phyloP scores from a whole-genome alignment of 2,113 vertebrate species.

The Eulemur macaco region DNA sequence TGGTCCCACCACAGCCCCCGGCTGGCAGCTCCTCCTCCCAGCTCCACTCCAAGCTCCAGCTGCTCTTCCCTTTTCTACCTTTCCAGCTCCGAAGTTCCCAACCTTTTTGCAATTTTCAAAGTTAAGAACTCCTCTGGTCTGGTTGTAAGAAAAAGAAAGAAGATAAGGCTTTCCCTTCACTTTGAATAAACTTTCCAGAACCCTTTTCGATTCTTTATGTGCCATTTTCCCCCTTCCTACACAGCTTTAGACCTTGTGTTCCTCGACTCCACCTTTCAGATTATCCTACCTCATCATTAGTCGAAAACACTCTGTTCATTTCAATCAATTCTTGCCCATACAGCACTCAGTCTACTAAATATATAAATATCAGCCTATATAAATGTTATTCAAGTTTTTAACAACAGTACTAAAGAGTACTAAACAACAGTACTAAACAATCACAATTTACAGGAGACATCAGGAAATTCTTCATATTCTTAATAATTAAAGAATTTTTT shows the following conservation, averaged over 20 bases:
- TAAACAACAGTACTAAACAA: slow-evolving; percentile 50
- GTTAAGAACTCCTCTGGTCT: background rate
- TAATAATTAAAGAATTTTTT: slow-evolving; percentile 71
- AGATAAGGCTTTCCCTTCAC: background rate
- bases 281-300: background rate
- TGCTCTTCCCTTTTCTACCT: background rate
- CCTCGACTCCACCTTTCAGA: background rate
- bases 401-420: slow-evolving; percentile 50
- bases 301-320: background rate
- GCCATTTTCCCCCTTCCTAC: background rate
- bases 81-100: background rate
- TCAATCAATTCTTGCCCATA: background rate
- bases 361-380: background rate
- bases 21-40: background rate
- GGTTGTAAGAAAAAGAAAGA: background rate
- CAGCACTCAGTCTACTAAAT: background rate
- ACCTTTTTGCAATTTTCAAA: background rate
- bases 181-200: background rate
- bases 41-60: too few species aligned
- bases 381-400: background rate
- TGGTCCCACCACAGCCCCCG: background rate
- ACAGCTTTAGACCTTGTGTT: background rate
- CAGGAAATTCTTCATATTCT: slow-evolving; percentile 61
- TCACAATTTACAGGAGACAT: slow-evolving; percentile 29
- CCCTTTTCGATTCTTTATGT: background rate